Percentiles rank a stretch among this genome's conserved stretches.
Conservation (phyloP, 2,113 vertebrate species). For the Pycnonotus jocosus region DNA sequence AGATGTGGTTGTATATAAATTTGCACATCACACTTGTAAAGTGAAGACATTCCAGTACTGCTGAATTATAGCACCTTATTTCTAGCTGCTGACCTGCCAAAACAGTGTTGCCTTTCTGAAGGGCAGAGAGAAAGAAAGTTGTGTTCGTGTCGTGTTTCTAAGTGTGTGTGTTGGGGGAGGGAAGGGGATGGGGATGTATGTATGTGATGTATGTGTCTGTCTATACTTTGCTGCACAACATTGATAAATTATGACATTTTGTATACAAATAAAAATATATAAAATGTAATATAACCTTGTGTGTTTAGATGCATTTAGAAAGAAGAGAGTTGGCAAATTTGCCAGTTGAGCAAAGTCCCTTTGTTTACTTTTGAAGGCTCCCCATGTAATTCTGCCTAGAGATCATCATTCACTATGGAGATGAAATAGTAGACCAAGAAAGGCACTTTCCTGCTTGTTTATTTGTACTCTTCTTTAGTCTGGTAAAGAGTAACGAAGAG, state of each 20-base stretch:
- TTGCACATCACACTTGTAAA: conserved; percentile 75
- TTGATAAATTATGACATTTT: conserved; percentile 74
- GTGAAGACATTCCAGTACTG: conserved; percentile 78
- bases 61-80: conserved; percentile 88
- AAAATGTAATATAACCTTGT: conserved; percentile 2
- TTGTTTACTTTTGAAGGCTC: conserved; percentile 22
- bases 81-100: conserved; percentile 85
- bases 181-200: not conserved
- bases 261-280: conserved; percentile 73
- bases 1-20: conserved; percentile 67
- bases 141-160: conserved; percentile 51
- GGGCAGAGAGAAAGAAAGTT: conserved; percentile 39
- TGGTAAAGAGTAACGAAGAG: not conserved
- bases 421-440: conserved; percentile 1
- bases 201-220: conserved; percentile 48
- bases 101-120: conserved; percentile 89
- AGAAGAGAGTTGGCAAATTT: not conserved
- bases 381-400: not conserved
- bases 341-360: not conserved
- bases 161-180: not conserved
- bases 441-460: not conserved
- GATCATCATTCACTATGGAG: not conserved
- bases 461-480: not conserved
- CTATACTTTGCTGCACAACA: conserved; percentile 71
- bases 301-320: conserved; percentile 12